Percentiles rank a stretch among this genome's conserved stretches.
Evolutionary conservation across 2,888 invertebrate genomes (phyloP).

Genomic region (Stenodema calcarata): DNA sequence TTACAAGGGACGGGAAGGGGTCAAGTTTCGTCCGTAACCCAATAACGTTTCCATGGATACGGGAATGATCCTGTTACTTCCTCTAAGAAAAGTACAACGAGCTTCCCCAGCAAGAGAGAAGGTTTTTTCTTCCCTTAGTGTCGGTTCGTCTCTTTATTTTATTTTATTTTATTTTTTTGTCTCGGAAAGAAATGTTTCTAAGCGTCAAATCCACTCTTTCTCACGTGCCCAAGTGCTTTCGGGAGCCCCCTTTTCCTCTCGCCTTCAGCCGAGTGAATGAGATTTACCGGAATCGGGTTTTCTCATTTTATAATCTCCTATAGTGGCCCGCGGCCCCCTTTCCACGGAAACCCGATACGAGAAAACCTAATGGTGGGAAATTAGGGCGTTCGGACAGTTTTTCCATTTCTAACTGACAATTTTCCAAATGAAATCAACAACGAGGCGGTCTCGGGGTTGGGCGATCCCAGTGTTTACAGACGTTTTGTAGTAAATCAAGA

Average conservation of each 20-base stretch:
- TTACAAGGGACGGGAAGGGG: neutral
- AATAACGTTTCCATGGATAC: slow-evolving; percentile 44
- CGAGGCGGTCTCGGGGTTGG: no score
- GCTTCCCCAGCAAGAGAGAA: neutral
- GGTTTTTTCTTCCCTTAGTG: neutral
- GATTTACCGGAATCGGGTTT: neutral
- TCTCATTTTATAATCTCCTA: neutral
- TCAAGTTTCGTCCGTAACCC: slow-evolving; percentile 40
- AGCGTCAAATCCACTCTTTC: slow-evolving; percentile 21
- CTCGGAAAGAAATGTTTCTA: neutral
- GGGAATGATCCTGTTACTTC: slow-evolving; percentile 41
- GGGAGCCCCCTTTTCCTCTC: neutral
- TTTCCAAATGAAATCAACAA: no score
- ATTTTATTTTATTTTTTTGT: slow-evolving; percentile 15
- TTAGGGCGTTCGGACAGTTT: no score
- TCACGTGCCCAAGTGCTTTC: slow-evolving; percentile 23
- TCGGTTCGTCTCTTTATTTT: slow-evolving; percentile 11
- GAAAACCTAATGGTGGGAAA: no score
- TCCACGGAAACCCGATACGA: no score
- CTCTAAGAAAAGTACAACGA: slow-evolving; percentile 7
- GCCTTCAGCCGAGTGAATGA: neutral
- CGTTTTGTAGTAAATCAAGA: no score
- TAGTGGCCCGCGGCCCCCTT: no score
- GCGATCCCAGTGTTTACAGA: no score
- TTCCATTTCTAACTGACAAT: no score